Evolutionary conservation across 2,113 vertebrate genomes (phyloP).

Genomic region (Atlantisia rogersi): DNA sequence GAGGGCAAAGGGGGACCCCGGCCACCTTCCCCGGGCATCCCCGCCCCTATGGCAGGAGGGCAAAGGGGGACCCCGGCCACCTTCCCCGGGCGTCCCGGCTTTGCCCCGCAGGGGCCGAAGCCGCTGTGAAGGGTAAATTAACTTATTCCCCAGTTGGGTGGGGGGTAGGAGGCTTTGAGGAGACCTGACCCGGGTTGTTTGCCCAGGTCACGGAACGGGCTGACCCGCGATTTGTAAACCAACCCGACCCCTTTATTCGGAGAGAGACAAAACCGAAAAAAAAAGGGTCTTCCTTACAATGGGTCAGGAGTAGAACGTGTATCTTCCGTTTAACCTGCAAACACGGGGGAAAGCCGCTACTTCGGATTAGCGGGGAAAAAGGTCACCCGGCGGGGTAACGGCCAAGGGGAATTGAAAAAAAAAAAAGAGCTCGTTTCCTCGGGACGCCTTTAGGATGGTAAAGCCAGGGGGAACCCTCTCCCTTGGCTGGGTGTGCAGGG

Average conservation of each 20-base stretch:
- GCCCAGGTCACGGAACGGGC: conserved; percentile 67
- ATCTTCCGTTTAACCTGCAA: conserved; percentile 28
- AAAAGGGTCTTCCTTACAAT: conserved; percentile 40
- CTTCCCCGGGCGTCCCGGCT: no score
- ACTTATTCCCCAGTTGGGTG: conserved; percentile 53
- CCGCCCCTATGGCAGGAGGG: not conserved
- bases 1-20: not conserved
- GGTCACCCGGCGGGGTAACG: not conserved
- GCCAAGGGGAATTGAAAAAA: not conserved
- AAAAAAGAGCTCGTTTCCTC: not conserved
- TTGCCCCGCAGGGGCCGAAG: not conserved
- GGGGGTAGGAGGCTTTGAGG: conserved; percentile 38
- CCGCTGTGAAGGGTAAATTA: conserved; percentile 33
- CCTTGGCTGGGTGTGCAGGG: not conserved
- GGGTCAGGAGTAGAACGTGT: conserved; percentile 11
- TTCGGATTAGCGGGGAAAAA: conserved; percentile 11
- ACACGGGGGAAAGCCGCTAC: conserved; percentile 8
- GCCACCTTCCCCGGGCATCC: no score
- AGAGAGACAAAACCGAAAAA: not conserved
- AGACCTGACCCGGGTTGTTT: conserved; percentile 65
- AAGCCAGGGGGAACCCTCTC: not conserved
- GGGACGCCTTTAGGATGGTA: not conserved
- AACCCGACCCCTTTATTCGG: conserved; percentile 42
- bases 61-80: not conserved
- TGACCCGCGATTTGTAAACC: conserved; percentile 72